phyloP scores from a whole-genome alignment of 2,113 vertebrate genomes.

The Mormyrus lacerda region DNA sequence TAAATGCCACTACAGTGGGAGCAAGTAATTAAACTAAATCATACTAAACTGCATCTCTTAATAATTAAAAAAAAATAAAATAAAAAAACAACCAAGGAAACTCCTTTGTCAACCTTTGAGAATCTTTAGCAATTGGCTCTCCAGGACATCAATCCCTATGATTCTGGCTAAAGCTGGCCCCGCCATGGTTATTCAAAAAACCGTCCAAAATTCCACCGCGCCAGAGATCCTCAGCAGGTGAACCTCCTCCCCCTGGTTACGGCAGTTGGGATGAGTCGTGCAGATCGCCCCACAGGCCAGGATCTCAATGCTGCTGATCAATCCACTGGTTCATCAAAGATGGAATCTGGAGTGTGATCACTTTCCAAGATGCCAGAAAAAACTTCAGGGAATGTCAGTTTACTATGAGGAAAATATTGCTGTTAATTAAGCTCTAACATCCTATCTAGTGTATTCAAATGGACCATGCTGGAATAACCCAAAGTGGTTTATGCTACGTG shows the following conservation, averaged over 20 bases:
- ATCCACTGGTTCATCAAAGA: not conserved
- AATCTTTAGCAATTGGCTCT: not conserved
- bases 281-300: not conserved
- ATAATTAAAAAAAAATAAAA: not conserved
- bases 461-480: not conserved
- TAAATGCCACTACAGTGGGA: not conserved
- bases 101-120: not conserved
- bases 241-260: not conserved
- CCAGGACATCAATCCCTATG: not conserved
- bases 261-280: not conserved
- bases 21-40: not conserved
- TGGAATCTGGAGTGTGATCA: not conserved
- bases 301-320: not conserved
- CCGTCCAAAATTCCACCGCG: not conserved
- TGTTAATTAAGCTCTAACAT: not conserved
- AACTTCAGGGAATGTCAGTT: not conserved
- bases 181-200: not conserved
- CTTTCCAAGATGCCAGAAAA: not conserved
- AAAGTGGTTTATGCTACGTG: not conserved
- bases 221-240: not conserved
- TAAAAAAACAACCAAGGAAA: not conserved
- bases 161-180: not conserved
- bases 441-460: not conserved
- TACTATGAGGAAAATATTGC: not conserved
- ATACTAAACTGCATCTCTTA: not conserved